Base-by-base conservation (phyloP, 2,797 vertebrate genomes). In the Kryptolebias ocellatus region DNA sequence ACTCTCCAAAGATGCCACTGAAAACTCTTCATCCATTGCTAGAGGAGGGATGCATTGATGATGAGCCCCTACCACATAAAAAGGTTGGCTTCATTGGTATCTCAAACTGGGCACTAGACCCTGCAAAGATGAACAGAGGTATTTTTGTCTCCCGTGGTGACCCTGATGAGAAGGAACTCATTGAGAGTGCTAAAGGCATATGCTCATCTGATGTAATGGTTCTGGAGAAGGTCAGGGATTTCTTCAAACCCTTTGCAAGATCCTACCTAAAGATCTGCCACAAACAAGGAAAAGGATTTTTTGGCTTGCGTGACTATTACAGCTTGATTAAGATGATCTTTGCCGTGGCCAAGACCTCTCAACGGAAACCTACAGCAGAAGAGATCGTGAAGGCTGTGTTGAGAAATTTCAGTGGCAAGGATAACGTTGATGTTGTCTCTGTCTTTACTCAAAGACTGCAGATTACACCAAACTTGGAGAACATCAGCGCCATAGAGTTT, bases 41-140 rank as follows among this genome's bases (percentile, higher is more conserved):
- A 69, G 98, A 99, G 67, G 96, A 99, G 2, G 98, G 98, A 0
- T 99, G 98, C 88, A 95, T 99, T 63, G 98, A 98, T 0, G 97
- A 99, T 15, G 90, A 94, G 17, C 95, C 95, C 0, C 90, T 95
- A 50, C 95, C 96, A 15, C 96, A 99, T 92, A 97, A 95, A 74
- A 98, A 98, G 60, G 98, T 99, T 20, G 98, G 97, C 72, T 99
- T 99, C 62, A 90, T 99, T 0, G 98, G 98, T 1, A 99, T 99
- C 75, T 99, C 98, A 60, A 99, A 99, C 87, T 99, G 98, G 98
- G 96, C 98, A 1, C 90, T 99, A 72, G 98, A 99, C 80, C 98
- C 98, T 0, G 98, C 98, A 79, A 99, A 99, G 72, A 99, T 99
- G 97, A 99, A 99, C 88, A 90, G 98, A 76, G 98, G 98, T 17